Evolutionary conservation across 2,797 vertebrate genomes (phyloP).

Genomic region (Hephaestus fuliginosus): DNA sequence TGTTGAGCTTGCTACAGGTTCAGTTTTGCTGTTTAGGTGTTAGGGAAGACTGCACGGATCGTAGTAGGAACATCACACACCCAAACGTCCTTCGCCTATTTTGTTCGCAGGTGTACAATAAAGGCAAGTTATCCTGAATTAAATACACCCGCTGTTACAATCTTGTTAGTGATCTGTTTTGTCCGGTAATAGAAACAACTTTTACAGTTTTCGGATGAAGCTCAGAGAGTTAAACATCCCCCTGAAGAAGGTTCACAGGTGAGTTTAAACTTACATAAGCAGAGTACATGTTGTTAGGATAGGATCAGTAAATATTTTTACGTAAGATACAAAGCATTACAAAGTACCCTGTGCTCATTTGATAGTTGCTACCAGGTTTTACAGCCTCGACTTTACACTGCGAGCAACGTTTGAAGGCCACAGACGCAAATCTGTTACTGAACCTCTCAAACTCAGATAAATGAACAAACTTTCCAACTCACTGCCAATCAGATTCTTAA

Average conservation of each 20-base stretch:
- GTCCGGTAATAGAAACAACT: not conserved
- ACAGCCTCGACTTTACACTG: conserved; percentile 9
- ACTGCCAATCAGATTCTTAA: not conserved
- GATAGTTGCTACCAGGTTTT: conserved; percentile 18
- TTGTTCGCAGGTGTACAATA: not conserved
- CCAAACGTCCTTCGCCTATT: not conserved
- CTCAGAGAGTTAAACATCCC: not conserved
- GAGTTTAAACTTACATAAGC: conserved; percentile 6
- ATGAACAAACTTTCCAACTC: not conserved
- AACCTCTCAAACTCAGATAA: not conserved
- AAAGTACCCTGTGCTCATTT: conserved; percentile 54
- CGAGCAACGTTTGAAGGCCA: conserved; percentile 16
- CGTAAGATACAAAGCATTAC: not conserved
- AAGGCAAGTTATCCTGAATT: not conserved
- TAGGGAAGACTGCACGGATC: conserved; percentile 29
- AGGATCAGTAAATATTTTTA: not conserved
- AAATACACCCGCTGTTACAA: conserved; percentile 29
- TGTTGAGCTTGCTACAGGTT: conserved; percentile 19
- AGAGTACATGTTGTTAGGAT: not conserved
- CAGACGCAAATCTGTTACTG: not conserved
- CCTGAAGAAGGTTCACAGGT: not conserved
- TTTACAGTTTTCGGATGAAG: not conserved
- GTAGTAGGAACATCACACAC: conserved; percentile 23
- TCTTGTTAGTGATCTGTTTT: conserved; percentile 9
- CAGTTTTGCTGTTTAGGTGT: conserved; percentile 10